Base-by-base conservation (phyloP, 2,888 invertebrate species). In the Adela reaumurella region DNA sequence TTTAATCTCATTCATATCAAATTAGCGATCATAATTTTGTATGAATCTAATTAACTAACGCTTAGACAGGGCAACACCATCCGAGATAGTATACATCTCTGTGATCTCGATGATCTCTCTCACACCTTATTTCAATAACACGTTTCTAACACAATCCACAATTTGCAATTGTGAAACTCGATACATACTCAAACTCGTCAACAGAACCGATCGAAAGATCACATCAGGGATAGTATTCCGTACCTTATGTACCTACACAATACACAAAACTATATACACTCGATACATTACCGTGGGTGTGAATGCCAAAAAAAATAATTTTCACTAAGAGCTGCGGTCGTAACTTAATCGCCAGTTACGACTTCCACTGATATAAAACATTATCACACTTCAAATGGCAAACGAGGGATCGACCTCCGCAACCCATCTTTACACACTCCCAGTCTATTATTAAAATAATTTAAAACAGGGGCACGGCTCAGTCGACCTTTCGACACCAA, bases 1-100 rank as follows among this genome's bases (percentile, higher is more conserved):
- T 74, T 76, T 76, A 76, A 74, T 76, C 74, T 77, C 74, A 67
- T 68, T 62, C 67, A 74, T 77, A 74, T 74, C 73, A 77, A 76
- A 76, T 71, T 70, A 74, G 63, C 62, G 74, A 74, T 74, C 72
- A 74, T 74, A 74, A 71, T 67, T 74, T 72, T 70, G 59, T 59
- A 61, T 59, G 62, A 57, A 58, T 67, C 70, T 71, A 64, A 63
- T 64, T 66, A 57, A 64, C 66, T 70, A 70, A 66, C 58, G 62
- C 63, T 67, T 70, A 70, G 68, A 67, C 64, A 68, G 63, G 59
- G 69, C 70, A 67, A 67, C 70, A 70, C 69, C 71, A 66, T 67
- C 66, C 63, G 62, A 61, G 62, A 64, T 65, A 35, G n/a, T 14
- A 35, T 35, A 67, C 64, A 56, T 62, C 62, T 63, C 55, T 59